These are phyloP conservation scores for Callionymus lyra DNA, from an alignment of 2,113 vertebrate species.

Conservation along the genomic window DNA sequence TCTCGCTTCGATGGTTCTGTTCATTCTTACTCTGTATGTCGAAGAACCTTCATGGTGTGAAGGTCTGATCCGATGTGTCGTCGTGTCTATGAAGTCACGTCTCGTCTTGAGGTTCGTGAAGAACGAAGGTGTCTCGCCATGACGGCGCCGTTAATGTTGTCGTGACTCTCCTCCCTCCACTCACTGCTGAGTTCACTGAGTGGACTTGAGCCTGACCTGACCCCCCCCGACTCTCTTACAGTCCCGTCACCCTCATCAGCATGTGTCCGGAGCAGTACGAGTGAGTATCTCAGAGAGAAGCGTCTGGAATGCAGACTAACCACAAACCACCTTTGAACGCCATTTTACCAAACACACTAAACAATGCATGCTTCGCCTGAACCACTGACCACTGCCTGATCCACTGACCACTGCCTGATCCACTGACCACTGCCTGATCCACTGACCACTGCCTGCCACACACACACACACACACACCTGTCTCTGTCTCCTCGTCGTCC, in stretches of 20 bases:
- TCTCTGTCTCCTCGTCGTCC: slow-evolving; percentile 9
- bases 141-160: too few relatives aligned
- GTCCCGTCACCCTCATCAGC: slow-evolving; percentile 97
- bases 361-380: slow-evolving; percentile 56
- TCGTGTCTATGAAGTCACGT: too few relatives aligned
- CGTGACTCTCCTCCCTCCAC: slow-evolving; percentile 18
- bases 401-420: slow-evolving; percentile 28
- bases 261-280: slow-evolving; percentile 99
- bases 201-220: slow-evolving; percentile 40
- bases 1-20: too few relatives aligned
- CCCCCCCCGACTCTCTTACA: slow-evolving; percentile 66
- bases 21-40: too few relatives aligned
- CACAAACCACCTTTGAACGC: slow-evolving; percentile 3
- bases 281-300: slow-evolving; percentile 77
- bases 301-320: slow-evolving; percentile 33
- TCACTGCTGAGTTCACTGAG: slow-evolving; percentile 24
- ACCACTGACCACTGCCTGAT: slow-evolving; percentile 29
- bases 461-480: slow-evolving; percentile 24
- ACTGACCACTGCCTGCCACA: slow-evolving; percentile 24
- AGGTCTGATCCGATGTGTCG: too few relatives aligned
- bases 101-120: too few relatives aligned
- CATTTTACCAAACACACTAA: slow-evolving; percentile 18
- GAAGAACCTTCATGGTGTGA: too few relatives aligned
- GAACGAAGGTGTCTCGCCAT: too few relatives aligned
- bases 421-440: slow-evolving; percentile 29